These are phyloP conservation scores for Cataglyphis cursor DNA, from an alignment of 2,888 invertebrate species.

Conservation along the genomic window DNA sequence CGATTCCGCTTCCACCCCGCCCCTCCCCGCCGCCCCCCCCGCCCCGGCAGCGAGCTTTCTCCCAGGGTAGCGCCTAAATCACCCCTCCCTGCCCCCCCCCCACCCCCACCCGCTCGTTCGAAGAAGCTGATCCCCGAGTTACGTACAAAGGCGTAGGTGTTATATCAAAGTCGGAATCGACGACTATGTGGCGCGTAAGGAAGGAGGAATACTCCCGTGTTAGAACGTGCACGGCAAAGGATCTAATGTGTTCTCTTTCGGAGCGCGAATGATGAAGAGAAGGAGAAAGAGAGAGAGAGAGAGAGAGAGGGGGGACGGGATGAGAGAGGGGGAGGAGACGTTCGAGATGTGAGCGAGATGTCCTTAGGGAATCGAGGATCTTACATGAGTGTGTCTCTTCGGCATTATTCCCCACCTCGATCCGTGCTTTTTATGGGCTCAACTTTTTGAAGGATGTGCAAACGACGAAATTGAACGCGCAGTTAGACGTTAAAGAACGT, in stretches of 20 bases:
- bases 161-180: conserved; percentile 63
- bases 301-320: conserved; percentile 68
- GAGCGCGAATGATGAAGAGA: conserved; percentile 80
- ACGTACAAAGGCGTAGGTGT: conserved; percentile 55
- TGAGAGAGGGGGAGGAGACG: conserved; percentile 18
- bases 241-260: conserved; percentile 45
- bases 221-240: conserved; percentile 51
- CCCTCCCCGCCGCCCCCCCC: no score
- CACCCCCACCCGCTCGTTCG: conserved; percentile 8
- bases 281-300: conserved; percentile 63
- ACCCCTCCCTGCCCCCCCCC: not conserved
- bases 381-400: conserved; percentile 45
- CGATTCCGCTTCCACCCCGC: conserved; percentile 49
- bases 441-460: conserved; percentile 71
- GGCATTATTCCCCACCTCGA: conserved; percentile 29
- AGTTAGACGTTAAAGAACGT: conserved; percentile 58
- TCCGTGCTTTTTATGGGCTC: conserved; percentile 51
- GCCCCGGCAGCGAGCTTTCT: conserved; percentile 38
- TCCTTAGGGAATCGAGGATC: conserved; percentile 63
- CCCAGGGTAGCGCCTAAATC: conserved; percentile 45
- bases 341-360: conserved; percentile 55
- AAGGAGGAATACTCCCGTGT: conserved; percentile 24
- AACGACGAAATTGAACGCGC: conserved; percentile 70
- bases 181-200: conserved; percentile 23
- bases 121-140: conserved; percentile 51